Base-by-base conservation (phyloP, 1,140 invertebrate genomes). In the Drosophila tsacasi region DNA sequence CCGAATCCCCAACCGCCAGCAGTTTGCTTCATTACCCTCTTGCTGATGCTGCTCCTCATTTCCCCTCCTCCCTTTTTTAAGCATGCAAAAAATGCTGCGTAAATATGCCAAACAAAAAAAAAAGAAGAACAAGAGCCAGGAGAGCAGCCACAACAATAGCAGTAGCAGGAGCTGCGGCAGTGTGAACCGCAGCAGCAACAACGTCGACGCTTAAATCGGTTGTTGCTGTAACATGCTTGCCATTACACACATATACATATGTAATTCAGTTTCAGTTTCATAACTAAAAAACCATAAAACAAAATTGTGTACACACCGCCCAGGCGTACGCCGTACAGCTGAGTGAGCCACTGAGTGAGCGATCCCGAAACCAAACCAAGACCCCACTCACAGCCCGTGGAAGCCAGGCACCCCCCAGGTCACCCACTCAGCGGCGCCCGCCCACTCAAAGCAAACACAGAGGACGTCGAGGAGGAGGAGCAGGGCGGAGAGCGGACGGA, bases 211-310 rank as follows among this genome's bases (percentile, higher is more conserved):
- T 86, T 81, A 78, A 84, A 83, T 79, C 68, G 69, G 47, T 75
- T 83, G 66, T 75, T 81, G 64, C 71, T 60, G 55, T 27, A 44
- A 58, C 62, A 72, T 73, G 67, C 61, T 65, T 65, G 58, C 62
- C 63, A 57, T 80, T 76, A 83, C 71, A 81, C 64, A 66, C 52
- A 76, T 76, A 57, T 76, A 66, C 77, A 79, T 69, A 60, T 83
- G 81, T 87, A 83, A 78, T 87, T 89, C 81, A 89, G 84, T 80
- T 87, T 87, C 83, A 71, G 83, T 89, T 89, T 89, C 81, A 87
- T 87, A 87, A 87, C 83, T 87, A 87, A 87, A 87, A 87, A 87
- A 81, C 80, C 83, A 87, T 87, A 87, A 83, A 87, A 87, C 84
- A 87, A 87, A 89, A 89, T 89, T 89, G 80, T 87, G 68, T 89